Percentiles rank a stretch among this genome's conserved stretches.
Conservation (phyloP, 2,797 vertebrate genomes). For the Ciconia nigra region DNA sequence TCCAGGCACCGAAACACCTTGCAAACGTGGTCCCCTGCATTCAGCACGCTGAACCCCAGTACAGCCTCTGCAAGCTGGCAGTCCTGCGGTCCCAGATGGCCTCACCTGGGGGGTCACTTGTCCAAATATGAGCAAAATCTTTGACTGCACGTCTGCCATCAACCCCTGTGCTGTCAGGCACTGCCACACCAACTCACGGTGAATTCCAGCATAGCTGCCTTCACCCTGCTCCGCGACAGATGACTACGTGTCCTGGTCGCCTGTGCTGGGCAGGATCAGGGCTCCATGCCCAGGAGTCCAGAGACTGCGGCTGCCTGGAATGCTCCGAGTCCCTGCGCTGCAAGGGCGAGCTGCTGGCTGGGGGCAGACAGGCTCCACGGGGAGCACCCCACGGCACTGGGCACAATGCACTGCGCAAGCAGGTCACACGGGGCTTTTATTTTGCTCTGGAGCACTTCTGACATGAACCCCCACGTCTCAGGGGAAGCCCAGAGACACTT, state of each 20-base stretch:
- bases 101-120: not conserved
- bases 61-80: accelerated
- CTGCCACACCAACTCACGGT: not conserved
- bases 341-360: not conserved
- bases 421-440: not conserved
- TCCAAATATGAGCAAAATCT: not conserved
- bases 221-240: not conserved
- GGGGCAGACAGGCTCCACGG: not conserved
- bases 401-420: not conserved
- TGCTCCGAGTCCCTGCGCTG: too few species aligned
- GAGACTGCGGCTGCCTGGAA: too few species aligned
- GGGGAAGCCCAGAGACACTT: not conserved
- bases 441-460: not conserved
- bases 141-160: not conserved
- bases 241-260: accelerated
- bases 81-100: not conserved
- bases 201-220: not conserved
- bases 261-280: not conserved
- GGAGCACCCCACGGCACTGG: not conserved
- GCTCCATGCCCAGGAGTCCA: not conserved
- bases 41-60: not conserved
- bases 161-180: not conserved
- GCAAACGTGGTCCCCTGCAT: not conserved
- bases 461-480: not conserved
- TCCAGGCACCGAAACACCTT: not conserved